Conservation (phyloP, 2,797 vertebrate species). For the Gallinago nigripennis region DNA sequence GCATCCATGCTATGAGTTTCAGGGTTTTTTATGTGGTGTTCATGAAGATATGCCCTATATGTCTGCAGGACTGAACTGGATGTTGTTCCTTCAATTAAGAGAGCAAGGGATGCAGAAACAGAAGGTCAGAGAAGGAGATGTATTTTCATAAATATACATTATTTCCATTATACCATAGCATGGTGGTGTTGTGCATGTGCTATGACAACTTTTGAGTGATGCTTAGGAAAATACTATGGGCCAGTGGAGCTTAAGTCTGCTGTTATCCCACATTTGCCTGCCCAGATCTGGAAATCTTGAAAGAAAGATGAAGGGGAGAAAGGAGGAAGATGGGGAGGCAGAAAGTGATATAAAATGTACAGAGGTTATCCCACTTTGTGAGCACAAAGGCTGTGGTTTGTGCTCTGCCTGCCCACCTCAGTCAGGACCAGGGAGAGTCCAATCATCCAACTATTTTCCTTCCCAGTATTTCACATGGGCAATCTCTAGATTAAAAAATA, state of each 20-base stretch:
- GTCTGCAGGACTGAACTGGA: background rate
- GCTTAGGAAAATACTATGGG: background rate
- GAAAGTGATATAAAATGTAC: background rate
- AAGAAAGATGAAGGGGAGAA: background rate
- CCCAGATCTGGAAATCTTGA: background rate
- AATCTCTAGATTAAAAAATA: background rate
- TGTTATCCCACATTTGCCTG: background rate
- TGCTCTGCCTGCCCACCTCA: background rate
- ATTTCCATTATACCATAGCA: background rate
- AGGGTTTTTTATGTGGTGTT: background rate
- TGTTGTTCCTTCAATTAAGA: background rate
- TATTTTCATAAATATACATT: background rate
- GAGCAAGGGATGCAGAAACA: background rate
- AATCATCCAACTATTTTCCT: background rate
- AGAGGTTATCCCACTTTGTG: background rate
- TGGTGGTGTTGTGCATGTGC: background rate
- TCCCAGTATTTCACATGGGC: background rate
- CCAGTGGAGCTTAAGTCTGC: background rate
- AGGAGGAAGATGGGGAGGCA: background rate
- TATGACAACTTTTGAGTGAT: background rate
- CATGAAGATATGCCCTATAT: background rate
- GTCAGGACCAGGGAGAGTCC: background rate
- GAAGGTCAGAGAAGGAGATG: background rate
- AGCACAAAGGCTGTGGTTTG: background rate
- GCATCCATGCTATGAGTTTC: background rate